Base-by-base conservation (phyloP, 2,797 vertebrate species). In the Gymnoscopelus braueri region DNA sequence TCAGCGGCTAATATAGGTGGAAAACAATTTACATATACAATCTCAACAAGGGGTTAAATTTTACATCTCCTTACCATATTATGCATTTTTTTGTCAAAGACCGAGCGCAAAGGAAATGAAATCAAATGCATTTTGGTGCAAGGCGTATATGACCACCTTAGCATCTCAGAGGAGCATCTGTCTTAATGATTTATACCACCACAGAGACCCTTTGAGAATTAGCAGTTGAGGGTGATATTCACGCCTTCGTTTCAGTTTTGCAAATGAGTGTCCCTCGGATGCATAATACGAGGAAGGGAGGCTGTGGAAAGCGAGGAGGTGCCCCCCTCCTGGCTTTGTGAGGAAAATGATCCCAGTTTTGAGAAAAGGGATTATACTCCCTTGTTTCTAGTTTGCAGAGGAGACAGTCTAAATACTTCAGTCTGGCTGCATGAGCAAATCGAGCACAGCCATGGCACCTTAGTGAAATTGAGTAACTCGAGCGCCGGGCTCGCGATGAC, bases 111-210 rank as follows among this genome's bases (percentile, higher is more conserved):
- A 83, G 79, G 72, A 89, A 89, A 88, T 83, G 71, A 87, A 92
- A 90, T 90, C 89, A 89, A 89, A 87, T 79, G 84, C 74, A 63
- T 88, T 90, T 87, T 83, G 83, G 85, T 83, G 74, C 81, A 71
- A 85, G 85, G 88, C 83, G 82, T 85, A 82, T 88, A 72, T 87
- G 86, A 92, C 91, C 88, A 84, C 90, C 80, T 59, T 65, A 14
- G 87, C 84, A 92, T 94, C 94, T 94, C 92, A 29, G 73, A 93
- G 93, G 93, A 94, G 88, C 84, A 90, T 87, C 91, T 93, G 92
- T 93, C 93, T 88, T 93, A 91, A 93, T 94, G 92, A 94, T 94
- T 94, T 92, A 93, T 94, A 84, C 72, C 77, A 72, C 85, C 81
- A 83, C 78, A 63, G 74, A 92, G 83, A 84, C 92, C 39, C 92